Evolutionary conservation across 2,888 invertebrate species (phyloP), one percentile per base, ranked within the genome.

Genomic region (Amaurobius ferox): DNA sequence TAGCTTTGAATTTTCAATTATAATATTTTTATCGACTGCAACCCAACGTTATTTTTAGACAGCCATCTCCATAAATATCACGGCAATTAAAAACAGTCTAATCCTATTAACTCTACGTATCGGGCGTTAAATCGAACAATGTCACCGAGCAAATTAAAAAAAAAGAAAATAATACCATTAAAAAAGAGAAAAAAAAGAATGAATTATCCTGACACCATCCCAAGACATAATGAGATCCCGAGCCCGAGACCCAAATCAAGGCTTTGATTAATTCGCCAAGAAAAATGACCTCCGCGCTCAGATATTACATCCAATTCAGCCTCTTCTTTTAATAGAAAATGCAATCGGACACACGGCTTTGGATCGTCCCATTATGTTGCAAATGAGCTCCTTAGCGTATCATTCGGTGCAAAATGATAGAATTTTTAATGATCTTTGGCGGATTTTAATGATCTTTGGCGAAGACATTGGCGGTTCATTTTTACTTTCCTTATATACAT

Each of bases 291-390:
- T 40, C 28, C 55, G 40, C 19, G 39, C 28, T 16, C 44, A 71
- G 62, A 64, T 29, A 62, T 61, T n/a, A 79, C 71, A 79, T 79
- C 64, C 62, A 79, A 79, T 40, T 39, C 40, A 29, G 16, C 6
- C 29, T 6, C 29, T 16, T 19, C 16, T 64, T 67, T 71, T 19
- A 79, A 62, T 40, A 39, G 70, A 19, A 19, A 67, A 35, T 28
- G 26, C 71, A 29, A 79, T 79, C 62, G 79, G 79, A 30, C 71
- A 79, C 55, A 55, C 73, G 64, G 32, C 39, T 28, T 29, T 55
- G 70, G 35, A 73, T 67, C 39, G 66, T 73, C 67, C 73, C 73
- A 79, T 79, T 79, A 79, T 73, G 35, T 79, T 73, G 72, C 72
- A 73, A 79, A 79, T 79, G 66, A 35, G 55, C 19, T 55, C 19